Conservation (phyloP, 2,113 vertebrate species). For the Hymenochirus boettgeri region DNA sequence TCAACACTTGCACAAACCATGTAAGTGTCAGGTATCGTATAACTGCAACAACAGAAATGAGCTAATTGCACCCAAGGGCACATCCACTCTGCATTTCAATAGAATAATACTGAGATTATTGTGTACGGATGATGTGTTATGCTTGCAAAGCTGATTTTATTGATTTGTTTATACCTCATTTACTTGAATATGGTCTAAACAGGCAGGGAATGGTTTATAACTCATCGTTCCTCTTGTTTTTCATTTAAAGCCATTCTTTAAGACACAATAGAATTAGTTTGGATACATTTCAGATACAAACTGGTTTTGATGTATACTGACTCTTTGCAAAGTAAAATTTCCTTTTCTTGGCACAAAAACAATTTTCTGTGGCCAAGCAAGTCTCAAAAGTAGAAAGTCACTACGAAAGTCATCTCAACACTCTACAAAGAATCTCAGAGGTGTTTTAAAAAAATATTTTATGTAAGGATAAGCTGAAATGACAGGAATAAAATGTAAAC, state of each 20-base stretch:
- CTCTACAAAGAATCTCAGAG: neutral
- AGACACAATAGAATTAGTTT: constrained; percentile 9
- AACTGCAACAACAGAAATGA: constrained; percentile 44
- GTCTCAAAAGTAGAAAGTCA: neutral
- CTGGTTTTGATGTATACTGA: neutral
- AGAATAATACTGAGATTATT: constrained; percentile 42
- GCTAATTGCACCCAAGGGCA: constrained; percentile 28
- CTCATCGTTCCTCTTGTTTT: constrained; percentile 17
- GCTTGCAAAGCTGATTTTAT: constrained; percentile 51
- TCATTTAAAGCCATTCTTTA: constrained; percentile 40
- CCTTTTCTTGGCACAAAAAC: neutral
- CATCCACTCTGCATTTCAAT: constrained; percentile 42
- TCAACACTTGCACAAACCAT: neutral
- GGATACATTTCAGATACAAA: constrained; percentile 5
- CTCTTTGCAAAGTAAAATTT: constrained; percentile 1
- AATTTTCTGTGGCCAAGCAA: neutral
- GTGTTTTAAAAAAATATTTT: neutral
- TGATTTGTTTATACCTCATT: constrained; percentile 50
- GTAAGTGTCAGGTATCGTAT: constrained; percentile 17
- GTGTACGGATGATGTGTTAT: constrained; percentile 46
- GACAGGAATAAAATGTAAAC: neutral
- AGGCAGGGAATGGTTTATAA: constrained; percentile 45
- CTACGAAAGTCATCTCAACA: neutral
- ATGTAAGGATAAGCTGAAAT: neutral
- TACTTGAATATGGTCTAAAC: constrained; percentile 51